Percentiles rank a stretch among this genome's conserved stretches.
These are phyloP conservation scores for Hippocampus mohnikei DNA, from an alignment of 2,113 vertebrate species.

Conservation along the genomic window DNA sequence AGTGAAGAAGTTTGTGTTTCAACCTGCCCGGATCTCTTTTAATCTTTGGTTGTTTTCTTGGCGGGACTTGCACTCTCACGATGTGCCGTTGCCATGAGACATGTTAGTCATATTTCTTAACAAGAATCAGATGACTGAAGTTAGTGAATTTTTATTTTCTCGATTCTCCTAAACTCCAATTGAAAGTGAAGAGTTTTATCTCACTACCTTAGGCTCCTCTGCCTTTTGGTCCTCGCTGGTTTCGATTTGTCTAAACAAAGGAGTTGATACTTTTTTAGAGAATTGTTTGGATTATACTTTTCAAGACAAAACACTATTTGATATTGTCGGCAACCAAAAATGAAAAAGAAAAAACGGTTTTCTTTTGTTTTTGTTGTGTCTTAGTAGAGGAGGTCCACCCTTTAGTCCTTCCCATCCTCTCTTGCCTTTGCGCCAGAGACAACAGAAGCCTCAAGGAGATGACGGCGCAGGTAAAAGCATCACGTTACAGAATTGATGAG, in stretches of 20 bases:
- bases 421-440: constrained; percentile 87
- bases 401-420: constrained; percentile 86
- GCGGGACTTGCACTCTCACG: too few relatives aligned
- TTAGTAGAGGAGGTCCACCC: constrained; percentile 77
- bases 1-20: not conserved
- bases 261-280: not conserved
- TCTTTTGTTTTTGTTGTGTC: not conserved
- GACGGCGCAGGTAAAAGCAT: constrained; percentile 75
- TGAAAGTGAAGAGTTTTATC: too few relatives aligned
- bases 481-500: not conserved
- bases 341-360: too few relatives aligned
- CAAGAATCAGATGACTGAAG: not conserved
- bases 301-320: too few relatives aligned
- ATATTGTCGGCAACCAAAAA: too few relatives aligned
- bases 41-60: too few relatives aligned
- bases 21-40: not conserved
- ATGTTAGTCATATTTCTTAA: too few relatives aligned
- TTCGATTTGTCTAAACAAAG: not conserved
- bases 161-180: not conserved
- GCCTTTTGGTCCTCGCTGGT: too few relatives aligned
- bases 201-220: too few relatives aligned
- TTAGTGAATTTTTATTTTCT: not conserved
- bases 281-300: too few relatives aligned
- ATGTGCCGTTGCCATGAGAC: too few relatives aligned
- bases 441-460: constrained; percentile 84